Evolutionary conservation across 2,888 invertebrate species (phyloP), one percentile per base, ranked within the genome.

Genomic region (Metalampra italica): DNA sequence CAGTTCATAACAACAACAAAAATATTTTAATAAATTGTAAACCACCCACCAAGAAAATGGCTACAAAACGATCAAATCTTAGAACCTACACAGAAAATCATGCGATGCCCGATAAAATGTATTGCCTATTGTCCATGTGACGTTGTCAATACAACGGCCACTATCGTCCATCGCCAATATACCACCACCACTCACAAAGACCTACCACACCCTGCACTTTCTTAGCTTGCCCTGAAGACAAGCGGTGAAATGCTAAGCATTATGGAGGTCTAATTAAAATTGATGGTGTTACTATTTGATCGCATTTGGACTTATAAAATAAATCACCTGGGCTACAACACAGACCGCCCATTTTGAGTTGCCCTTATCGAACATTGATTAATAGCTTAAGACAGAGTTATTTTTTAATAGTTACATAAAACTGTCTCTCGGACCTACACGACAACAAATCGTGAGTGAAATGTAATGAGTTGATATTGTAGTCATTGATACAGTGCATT

Each of bases 351-450:
- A 84, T 83, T 82, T 70, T 66, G 81, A 76, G 66, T 65, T 66
- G 66, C 22, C 62, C 68, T 83, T 86, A 86, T 86, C 84, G 78
- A 82, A 82, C 69, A 69, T 82, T 87, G 86, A 87, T 84, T 84
- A 77, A 87, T 87, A 82, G 79, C 67, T 62, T 78, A 64, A 74
- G 78, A 79, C 76, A 77, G 75, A 75, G 70, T 68, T 78, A 81
- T 81, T 78, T 76, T 81, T 78, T 82, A 76, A 80, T 78, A 81
- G 75, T 72, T 71, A 61, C 62, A 60, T 70, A 71, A 76, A 75
- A 71, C 60, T 70, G 73, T 68, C 65, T 63, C 57, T 62, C 64
- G 55, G 62, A 69, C 60, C 59, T 60, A 64, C 64, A 65, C 41
- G 59, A 29, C 29, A 13, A n/a, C 9, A 14, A 53, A 53, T 58